Conservation (phyloP, 2,797 vertebrate species). For the Epinephelus awoara region DNA sequence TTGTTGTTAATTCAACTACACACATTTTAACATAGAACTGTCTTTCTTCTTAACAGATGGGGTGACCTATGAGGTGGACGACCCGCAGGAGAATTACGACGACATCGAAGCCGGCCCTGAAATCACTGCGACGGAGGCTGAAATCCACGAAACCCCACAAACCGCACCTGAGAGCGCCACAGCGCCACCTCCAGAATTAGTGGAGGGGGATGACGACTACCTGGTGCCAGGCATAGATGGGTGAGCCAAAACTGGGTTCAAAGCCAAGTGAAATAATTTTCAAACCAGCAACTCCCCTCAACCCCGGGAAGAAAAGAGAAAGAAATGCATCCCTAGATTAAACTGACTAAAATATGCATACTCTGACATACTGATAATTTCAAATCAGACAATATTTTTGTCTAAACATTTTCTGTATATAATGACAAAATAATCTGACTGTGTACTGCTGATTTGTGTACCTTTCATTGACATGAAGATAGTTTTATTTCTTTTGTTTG, state of each 20-base stretch:
- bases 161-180: not conserved
- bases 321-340: too few species aligned
- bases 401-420: not conserved
- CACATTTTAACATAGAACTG: not conserved
- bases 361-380: not conserved
- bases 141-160: constrained; percentile 32
- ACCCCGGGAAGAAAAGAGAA: too few species aligned
- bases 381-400: not conserved
- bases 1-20: too few species aligned
- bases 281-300: not conserved
- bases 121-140: constrained; percentile 27
- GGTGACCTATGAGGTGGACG: constrained; percentile 67
- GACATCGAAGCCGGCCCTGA: constrained; percentile 59
- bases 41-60: constrained; percentile 45
- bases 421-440: not conserved
- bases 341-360: not conserved
- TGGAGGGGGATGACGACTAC: constrained; percentile 42
- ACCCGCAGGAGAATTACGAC: constrained; percentile 70
- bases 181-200: not conserved
- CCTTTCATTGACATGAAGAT: not conserved
- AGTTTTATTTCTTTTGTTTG: not conserved
- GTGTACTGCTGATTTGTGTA: not conserved
- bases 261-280: not conserved
- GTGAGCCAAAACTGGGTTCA: constrained; percentile 54
- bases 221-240: constrained; percentile 49